Percentiles rank a stretch among this genome's conserved stretches.
These are phyloP conservation scores for Rhopalosiphum padi DNA, from an alignment of 1,140 invertebrate genomes.

Conservation along the genomic window DNA sequence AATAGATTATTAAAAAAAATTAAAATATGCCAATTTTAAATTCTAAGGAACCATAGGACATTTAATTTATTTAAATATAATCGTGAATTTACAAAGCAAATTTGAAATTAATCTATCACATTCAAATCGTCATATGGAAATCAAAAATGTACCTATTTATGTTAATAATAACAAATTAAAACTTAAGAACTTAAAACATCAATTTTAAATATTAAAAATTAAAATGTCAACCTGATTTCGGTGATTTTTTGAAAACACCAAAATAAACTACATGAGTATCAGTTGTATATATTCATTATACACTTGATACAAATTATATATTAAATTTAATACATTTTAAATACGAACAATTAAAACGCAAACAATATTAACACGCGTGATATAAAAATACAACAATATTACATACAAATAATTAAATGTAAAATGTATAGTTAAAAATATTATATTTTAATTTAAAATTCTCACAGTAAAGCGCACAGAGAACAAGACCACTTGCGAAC, in stretches of 20 bases:
- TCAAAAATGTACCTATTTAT: neutral
- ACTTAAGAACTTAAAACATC: neutral
- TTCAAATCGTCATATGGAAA: neutral
- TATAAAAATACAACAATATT: neutral
- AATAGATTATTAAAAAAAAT: neutral
- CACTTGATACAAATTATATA: neutral
- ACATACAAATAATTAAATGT: neutral
- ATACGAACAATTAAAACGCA: neutral
- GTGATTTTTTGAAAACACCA: neutral
- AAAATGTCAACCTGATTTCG: constrained; percentile 7
- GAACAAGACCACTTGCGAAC: neutral
- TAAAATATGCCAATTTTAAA: neutral
- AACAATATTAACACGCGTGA: neutral
- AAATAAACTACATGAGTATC: constrained; percentile 12
- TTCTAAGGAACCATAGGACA: neutral
- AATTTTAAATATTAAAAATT: neutral
- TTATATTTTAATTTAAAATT: neutral
- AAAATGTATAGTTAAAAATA: neutral
- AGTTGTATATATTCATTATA: neutral
- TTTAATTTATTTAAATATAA: neutral
- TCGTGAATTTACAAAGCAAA: neutral
- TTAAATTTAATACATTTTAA: neutral
- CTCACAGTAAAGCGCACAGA: neutral
- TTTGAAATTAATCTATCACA: neutral
- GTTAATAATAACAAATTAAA: neutral